Evolutionary conservation across 2,888 invertebrate species (phyloP).

Genomic region (Harpagoxenus sublaevis): DNA sequence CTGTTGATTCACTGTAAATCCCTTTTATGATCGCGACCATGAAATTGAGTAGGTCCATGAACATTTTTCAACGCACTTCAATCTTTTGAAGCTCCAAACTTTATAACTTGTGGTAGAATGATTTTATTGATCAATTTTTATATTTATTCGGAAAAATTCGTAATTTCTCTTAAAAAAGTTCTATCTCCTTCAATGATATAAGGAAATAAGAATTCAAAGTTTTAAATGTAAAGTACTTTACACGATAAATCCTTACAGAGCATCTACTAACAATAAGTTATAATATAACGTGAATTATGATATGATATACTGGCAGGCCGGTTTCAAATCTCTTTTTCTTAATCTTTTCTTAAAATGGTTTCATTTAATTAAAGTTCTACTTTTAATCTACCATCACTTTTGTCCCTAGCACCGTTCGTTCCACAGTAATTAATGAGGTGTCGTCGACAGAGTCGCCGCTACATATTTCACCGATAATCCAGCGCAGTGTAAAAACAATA

Average conservation of each 20-base stretch:
- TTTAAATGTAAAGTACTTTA: conserved; percentile 22
- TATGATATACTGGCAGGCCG: conserved; percentile 2
- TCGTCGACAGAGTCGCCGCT: conserved; percentile 35
- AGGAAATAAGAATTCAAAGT: neutral
- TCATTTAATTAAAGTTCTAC: conserved; percentile 54
- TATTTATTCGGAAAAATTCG: neutral
- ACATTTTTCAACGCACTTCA: conserved; percentile 32
- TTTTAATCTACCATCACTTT: conserved; percentile 54
- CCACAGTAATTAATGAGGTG: conserved; percentile 39
- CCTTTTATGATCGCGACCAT: conserved; percentile 51
- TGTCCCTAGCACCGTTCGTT: conserved; percentile 7
- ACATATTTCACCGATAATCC: conserved; percentile 52
- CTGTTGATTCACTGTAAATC: conserved; percentile 23
- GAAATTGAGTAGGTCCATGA: conserved; percentile 53
- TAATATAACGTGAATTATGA: conserved; percentile 17
- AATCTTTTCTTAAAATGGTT: conserved; percentile 18
- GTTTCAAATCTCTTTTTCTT: conserved; percentile 40
- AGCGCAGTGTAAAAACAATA: conserved; percentile 14
- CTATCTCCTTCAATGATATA: neutral
- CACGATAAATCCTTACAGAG: neutral
- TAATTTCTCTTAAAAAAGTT: neutral
- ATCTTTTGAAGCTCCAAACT: neutral
- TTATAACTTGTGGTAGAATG: neutral
- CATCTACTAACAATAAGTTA: neutral
- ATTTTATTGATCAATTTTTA: neutral